These are phyloP conservation scores for Psix sp. DNA, from an alignment of 1,140 invertebrate species.

Conservation along the genomic window DNA sequence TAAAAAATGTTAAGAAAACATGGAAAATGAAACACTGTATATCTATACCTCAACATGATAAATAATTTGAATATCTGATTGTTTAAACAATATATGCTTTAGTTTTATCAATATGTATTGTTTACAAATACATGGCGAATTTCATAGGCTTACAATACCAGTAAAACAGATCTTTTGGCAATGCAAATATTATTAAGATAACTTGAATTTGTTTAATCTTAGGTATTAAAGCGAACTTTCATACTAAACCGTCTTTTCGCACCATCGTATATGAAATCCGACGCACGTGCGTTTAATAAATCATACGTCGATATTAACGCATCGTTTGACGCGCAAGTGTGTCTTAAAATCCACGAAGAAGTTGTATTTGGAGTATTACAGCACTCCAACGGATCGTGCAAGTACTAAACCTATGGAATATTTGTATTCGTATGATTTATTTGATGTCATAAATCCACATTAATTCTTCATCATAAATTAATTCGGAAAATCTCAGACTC, in stretches of 20 bases:
- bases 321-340: constrained; percentile 60
- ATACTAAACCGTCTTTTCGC: constrained; percentile 59
- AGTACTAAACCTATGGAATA: constrained; percentile 12
- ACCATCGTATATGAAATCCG: constrained; percentile 47
- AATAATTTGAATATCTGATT: too few species aligned
- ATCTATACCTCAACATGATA: too few species aligned
- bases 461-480: constrained; percentile 28
- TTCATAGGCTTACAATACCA: too few species aligned
- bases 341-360: constrained; percentile 34
- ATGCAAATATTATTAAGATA: constrained; percentile 28
- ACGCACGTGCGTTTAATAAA: constrained; percentile 67
- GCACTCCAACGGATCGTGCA: constrained; percentile 17
- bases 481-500: too few species aligned
- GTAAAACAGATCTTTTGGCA: background rate
- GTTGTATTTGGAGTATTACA: constrained; percentile 30
- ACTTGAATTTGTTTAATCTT: constrained; percentile 59
- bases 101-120: too few species aligned
- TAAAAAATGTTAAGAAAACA: too few species aligned
- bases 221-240: constrained; percentile 62
- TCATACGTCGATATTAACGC: constrained; percentile 63
- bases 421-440: constrained; percentile 28
- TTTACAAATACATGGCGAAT: too few species aligned
- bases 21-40: too few species aligned
- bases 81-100: too few species aligned
- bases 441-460: constrained; percentile 22